Percentiles rank a stretch among this genome's conserved stretches.
These are phyloP conservation scores for Tokudaia muenninki DNA, from an alignment of 2,797 vertebrate genomes.

Conservation along the genomic window DNA sequence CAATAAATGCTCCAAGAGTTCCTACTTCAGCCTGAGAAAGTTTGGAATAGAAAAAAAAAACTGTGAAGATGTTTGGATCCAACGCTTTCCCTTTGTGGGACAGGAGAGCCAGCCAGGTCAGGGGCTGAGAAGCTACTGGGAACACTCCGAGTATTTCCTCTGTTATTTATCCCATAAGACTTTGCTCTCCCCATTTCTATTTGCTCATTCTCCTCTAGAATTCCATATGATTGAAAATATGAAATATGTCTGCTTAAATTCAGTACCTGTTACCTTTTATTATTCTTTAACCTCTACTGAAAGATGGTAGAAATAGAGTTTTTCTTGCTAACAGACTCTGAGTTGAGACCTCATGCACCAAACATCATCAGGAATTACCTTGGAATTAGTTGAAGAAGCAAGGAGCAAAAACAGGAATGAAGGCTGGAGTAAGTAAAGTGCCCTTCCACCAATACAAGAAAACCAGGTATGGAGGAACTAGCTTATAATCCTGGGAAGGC, in stretches of 20 bases:
- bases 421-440: neutral
- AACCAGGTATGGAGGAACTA: neutral
- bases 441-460: neutral
- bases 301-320: neutral
- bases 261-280: neutral
- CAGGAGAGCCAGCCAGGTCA: neutral
- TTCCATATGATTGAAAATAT: neutral
- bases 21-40: neutral
- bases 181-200: neutral
- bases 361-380: rapidly evolving
- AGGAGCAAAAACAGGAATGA: neutral
- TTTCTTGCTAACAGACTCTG: neutral
- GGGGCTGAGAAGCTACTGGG: rapidly evolving
- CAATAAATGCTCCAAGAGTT: neutral
- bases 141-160: neutral
- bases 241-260: conserved; percentile 9
- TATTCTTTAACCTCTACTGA: neutral
- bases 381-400: neutral
- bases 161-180: neutral
- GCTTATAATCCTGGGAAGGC: neutral
- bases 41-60: neutral
- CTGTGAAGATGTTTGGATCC: neutral
- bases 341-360: neutral
- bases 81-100: neutral
- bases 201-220: neutral